These are phyloP conservation scores for Saccostrea cuccullata DNA, from an alignment of 1,140 invertebrate genomes.

Conservation along the genomic window DNA sequence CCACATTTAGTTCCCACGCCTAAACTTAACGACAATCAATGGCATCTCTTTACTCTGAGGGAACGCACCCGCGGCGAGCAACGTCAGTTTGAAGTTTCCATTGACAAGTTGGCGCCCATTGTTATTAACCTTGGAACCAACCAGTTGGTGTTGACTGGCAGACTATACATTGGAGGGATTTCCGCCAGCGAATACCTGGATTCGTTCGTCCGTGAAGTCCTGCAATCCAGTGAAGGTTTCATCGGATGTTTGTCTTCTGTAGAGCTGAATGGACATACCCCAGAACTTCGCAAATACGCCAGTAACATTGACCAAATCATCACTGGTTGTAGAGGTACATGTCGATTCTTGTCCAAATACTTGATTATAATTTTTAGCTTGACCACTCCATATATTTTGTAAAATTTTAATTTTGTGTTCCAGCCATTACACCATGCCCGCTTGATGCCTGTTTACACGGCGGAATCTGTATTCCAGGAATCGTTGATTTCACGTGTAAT, in stretches of 20 bases:
- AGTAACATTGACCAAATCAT: conserved; percentile 44
- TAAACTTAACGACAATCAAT: conserved; percentile 90
- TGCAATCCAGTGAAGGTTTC: conserved; percentile 91
- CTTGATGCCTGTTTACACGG: conserved; percentile 58
- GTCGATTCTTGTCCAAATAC: too few species aligned
- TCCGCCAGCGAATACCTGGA: conserved; percentile 79
- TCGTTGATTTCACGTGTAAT: conserved; percentile 66
- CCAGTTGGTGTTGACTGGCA: conserved; percentile 57
- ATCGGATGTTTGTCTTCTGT: conserved; percentile 95
- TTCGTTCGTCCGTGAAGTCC: conserved; percentile 54
- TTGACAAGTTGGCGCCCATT: conserved; percentile 53
- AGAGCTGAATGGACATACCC: conserved; percentile 90
- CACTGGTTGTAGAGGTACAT: conserved; percentile 59
- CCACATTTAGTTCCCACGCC: background rate
- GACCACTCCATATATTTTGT: background rate
- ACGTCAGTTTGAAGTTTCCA: conserved; percentile 48
- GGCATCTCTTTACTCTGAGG: conserved; percentile 92
- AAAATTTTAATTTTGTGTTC: background rate
- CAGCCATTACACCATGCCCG: conserved; percentile 57
- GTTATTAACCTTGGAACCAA: conserved; percentile 77
- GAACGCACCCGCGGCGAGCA: conserved; percentile 86
- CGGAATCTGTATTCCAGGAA: conserved; percentile 65
- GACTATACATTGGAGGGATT: conserved; percentile 88
- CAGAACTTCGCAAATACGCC: conserved; percentile 64
- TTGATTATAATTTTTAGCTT: too few species aligned